Base-by-base conservation (phyloP, 1,140 invertebrate genomes). In the Tyrophagus putrescentiae region DNA sequence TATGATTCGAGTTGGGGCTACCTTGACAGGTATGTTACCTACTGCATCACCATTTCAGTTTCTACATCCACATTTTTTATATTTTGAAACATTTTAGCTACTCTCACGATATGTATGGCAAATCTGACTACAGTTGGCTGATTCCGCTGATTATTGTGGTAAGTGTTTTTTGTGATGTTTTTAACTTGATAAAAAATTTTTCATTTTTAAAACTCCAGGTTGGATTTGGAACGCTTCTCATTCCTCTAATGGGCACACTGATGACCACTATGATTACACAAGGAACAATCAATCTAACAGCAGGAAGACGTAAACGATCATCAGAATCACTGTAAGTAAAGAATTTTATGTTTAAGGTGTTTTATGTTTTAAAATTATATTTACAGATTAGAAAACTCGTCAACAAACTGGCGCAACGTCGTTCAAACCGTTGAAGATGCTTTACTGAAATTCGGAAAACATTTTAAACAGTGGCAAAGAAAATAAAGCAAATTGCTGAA, bases 241-340 rank as follows among this genome's bases (percentile, higher is more conserved):
- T 64, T 4, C 63, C 63, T 25, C 16, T 64, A 18, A 36, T 61
- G 25, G 36, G 53, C 13, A 32, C 58, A 5, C 41, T 64, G 16
- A 58, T 62, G 61, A 64, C 63, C 1, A 41, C 60, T n/a, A 58
- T 64, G 53, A 33, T 64, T 0, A 64, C 60, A n/a, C 23, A 41
- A n/a, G 60, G 60, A 21, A 59, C 60, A 7, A 58, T 62, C 16
- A 64, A 41, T 42, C 45, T 64, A 7, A 59, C 44, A 4, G 54
- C 63, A 18, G 63, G 63, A 25, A 27, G 63, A 32, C 27, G 56
- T 1, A 60, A 21, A 32, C 39, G 27, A n/a, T 32, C 4, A 27
- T 16, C 13, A n/a, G 27, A 29, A 52, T n/a, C n/a, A 11, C 48
- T 27, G 48, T 52, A 9, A 52, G 48, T 52, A 52, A 28, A 39